Conservation (phyloP, 2,888 invertebrate genomes). For the Nephrocerus scutellatus region DNA sequence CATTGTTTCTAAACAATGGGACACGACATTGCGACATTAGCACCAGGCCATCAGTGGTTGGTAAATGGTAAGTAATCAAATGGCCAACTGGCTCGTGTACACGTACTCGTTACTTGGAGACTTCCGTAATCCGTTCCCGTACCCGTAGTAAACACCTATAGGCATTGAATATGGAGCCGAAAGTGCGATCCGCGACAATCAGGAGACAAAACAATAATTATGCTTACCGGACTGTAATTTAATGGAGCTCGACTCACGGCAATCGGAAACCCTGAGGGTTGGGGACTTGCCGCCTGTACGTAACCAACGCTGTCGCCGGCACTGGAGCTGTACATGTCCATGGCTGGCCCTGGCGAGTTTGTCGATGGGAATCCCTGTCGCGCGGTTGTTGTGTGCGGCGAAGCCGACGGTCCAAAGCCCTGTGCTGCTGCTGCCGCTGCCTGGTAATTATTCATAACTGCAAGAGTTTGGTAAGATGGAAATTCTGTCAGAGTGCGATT, state of each 20-base stretch:
- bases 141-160: no score
- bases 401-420: conserved; percentile 74
- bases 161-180: no score
- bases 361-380: conserved; percentile 81
- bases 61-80: no score
- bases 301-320: conserved; percentile 83
- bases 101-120: no score
- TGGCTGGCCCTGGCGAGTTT: conserved; percentile 84
- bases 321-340: conserved; percentile 90
- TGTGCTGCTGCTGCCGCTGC: conserved; percentile 71
- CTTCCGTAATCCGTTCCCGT: no score
- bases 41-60: no score
- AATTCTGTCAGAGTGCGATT: conserved; percentile 21
- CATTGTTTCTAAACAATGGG: no score
- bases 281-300: conserved; percentile 95
- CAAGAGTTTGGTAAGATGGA: conserved; percentile 32
- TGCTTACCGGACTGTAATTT: conserved; percentile 86
- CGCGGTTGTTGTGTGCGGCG: conserved; percentile 65
- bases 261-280: conserved; percentile 92
- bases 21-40: no score
- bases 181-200: no score
- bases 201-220: no score
- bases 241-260: conserved; percentile 89
- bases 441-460: conserved; percentile 96
- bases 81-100: no score